Evolutionary conservation across 2,888 invertebrate species (phyloP), one percentile per base, ranked within the genome.

Genomic region (Cryptosula pallasiana): DNA sequence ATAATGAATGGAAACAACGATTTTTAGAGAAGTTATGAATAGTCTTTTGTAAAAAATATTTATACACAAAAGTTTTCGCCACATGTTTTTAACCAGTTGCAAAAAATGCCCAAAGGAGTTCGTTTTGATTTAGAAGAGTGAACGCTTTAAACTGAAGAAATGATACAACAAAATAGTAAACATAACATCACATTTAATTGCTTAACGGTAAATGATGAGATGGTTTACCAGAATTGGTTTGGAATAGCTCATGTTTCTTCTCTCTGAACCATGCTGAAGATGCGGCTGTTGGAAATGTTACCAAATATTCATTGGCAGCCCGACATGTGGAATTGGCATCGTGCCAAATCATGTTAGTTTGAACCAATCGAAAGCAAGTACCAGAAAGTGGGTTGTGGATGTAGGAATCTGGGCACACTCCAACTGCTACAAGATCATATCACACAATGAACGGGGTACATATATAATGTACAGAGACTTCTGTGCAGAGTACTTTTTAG

Each of bases 311-410:
- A 5, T 23, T 23, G n/a, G 57, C 57, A 23, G 5, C 57, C 5
- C n/a, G 25, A 57, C 57, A 57, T 16, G n/a, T 57, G 57, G 3
- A 5, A 25, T 57, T 57, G 57, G 57, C 57, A 57, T 57, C 57
- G n/a, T n/a, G 25, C 57, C 57, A 57, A 25, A 16, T 57, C 20
- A 57, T 25, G 13, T 5, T 9, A n/a, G 57, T 23, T 23, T 57
- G 5, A 16, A 25, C 57, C 20, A 57, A 25, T 25, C 57, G 5
- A 5, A 57, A 5, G 25, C 57, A 57, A 13, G 57, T 57, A 16
- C n/a, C 57, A 25, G 57, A 57, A 25, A n/a, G 5, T n/a, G 57
- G 57, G 25, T 25, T 57, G 25, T 57, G n/a, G 25, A 57, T 16
- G 57, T 57, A 57, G 57, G 5, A 16, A 16, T 23, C 57, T 25